Evolutionary conservation across 1,140 invertebrate genomes (phyloP).

Genomic region (Cotesia glomerata): DNA sequence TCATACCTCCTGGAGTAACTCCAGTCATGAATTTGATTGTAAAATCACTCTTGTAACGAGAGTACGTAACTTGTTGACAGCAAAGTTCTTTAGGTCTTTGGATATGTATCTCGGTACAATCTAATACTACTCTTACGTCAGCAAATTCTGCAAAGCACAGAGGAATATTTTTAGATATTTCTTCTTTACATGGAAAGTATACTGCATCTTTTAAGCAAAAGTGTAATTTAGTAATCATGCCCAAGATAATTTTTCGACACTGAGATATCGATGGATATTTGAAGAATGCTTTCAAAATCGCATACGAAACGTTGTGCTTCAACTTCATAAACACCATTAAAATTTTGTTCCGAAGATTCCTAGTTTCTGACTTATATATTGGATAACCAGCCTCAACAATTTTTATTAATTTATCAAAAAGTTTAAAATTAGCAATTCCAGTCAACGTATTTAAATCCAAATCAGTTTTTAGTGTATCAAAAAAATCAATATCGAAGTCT

Average conservation of each 20-base stretch:
- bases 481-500: not conserved
- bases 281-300: constrained; percentile 9
- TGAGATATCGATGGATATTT: not conserved
- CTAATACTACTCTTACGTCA: constrained; percentile 24
- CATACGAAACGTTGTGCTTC: constrained; percentile 24
- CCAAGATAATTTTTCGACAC: constrained; percentile 9
- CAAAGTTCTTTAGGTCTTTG: constrained; percentile 21
- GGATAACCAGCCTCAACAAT: not conserved
- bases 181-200: constrained; percentile 11
- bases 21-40: constrained; percentile 50
- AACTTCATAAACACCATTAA: constrained; percentile 23
- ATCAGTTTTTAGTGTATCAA: constrained; percentile 3
- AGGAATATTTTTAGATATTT: constrained; percentile 34
- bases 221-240: constrained; percentile 8
- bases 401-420: not conserved
- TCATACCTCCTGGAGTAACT: constrained; percentile 39
- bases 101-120: constrained; percentile 3
- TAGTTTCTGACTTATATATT: constrained; percentile 2
- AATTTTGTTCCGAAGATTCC: constrained; percentile 9
- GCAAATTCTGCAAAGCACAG: constrained; percentile 30
- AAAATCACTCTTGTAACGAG: constrained; percentile 43
- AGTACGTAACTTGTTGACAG: constrained; percentile 36
- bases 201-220: constrained; percentile 21
- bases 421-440: constrained; percentile 18
- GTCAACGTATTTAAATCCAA: constrained; percentile 6